Base-by-base conservation (phyloP, 2,113 vertebrate genomes). In the Labrus mixtus region DNA sequence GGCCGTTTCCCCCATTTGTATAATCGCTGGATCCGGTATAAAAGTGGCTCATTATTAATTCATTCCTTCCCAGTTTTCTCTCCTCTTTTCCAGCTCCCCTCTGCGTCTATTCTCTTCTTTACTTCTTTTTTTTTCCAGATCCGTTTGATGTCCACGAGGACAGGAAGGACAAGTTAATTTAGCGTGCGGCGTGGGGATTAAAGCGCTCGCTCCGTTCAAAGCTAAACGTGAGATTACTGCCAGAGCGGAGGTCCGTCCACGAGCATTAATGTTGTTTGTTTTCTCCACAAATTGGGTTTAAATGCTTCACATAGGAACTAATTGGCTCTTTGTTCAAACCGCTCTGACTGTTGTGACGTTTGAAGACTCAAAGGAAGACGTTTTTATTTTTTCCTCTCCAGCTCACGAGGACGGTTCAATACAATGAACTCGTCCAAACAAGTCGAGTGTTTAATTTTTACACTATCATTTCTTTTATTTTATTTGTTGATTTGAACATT, bases 1-100 rank as follows among this genome's bases (percentile, higher is more conserved):
- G 96, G 96, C 96, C 94, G 95, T 96, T 96, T 96, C 95, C 95
- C 96, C 95, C 96, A 95, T 96, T 95, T 95, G 95, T 96, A 94
- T 93, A 90, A 95, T 94, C 92, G 86, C 92, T 94, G 93, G 93
- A 94, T 92, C 83, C 76, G 75, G 84, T 92, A 91, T 93, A 93
- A 94, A 94, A 94, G 93, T 94, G 94, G 84, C 90, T 95, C 91
- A 92, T 94, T 95, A 94, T 94, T 94, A 93, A 94, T 94, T 92
- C 91, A 93, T 94, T 93, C 90, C 83, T 90, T 93, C 88, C 87
- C 86, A 82, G 50, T 76, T 85, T 86, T 82, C 25, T 84, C 80
- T 72, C 57, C 74, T 46, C 10, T 15, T 25, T 75, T 82, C 68
- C 25, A 57, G 33, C 50, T 78, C 54, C 84, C 72, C 63, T 65